Base-by-base conservation (phyloP, 2,888 invertebrate genomes). In the Mythimna loreyi region DNA sequence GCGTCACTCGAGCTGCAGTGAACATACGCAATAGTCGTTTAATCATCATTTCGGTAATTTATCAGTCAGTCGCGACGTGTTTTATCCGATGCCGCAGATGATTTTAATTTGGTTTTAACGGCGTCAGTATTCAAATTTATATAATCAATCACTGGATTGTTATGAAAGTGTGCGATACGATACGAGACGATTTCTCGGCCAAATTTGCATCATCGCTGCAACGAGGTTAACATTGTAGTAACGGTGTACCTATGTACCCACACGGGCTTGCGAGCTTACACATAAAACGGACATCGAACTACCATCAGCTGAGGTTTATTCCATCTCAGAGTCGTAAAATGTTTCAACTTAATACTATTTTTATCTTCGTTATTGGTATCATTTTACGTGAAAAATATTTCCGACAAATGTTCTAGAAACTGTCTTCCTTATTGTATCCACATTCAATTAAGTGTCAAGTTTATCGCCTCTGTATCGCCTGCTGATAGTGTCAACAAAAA, bases 101-200 rank as follows among this genome's bases (percentile, higher is more conserved):
- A 92, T 92, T 94, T 95, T 94, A 95, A 95, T 95, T 94, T 93
- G 91, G 87, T 91, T 93, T 94, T 94, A 94, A 95, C 92, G 86
- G 92, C 91, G 90, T 91, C 91, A 91, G 92, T 92, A 94, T 95
- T 95, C 90, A 94, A 93, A 95, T 95, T 94, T 92, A 92, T 92
- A 91, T 93, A 94, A 96, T 96, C 95, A 95, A 95, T 96, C 95
- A 96, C 89, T 80, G 87, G 92, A 92, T 95, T 92, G 94, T 95
- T 96, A 94, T 94, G 95, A 95, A 95, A 95, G 94, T 92, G 92
- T 93, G 91, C 91, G 91, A 93, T 94, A 92, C 92, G 86, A 91
- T 94, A 93, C 92, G 85, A 91, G 92, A 90, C 87, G 92, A 93
- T 94, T 94, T 94, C 94, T 94, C 90, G 91, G 87, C 84, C 90